Conservation (phyloP, 2,888 invertebrate genomes). For the Leucophenga maculata region DNA sequence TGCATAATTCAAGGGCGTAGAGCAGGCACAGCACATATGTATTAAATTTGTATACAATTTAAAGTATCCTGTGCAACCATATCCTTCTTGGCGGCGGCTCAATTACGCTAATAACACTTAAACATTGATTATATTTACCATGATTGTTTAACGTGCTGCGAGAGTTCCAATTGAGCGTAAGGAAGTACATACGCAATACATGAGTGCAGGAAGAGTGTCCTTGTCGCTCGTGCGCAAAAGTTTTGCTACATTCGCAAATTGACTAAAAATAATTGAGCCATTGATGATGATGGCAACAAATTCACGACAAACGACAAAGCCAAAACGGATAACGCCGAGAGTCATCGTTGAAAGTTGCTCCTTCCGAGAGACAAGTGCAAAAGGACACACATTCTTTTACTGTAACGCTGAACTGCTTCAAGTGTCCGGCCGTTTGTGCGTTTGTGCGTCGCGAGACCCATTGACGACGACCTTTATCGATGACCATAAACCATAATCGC, state of each 20-base stretch:
- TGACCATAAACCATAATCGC: constrained; percentile 69
- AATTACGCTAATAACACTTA: constrained; percentile 62
- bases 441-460: constrained; percentile 57
- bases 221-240: constrained; percentile 39
- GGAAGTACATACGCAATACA: constrained; percentile 15
- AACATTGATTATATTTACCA: constrained; percentile 13
- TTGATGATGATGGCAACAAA: constrained; percentile 57
- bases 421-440: constrained; percentile 14
- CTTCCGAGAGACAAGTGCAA: constrained; percentile 38
- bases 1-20: constrained; percentile 3
- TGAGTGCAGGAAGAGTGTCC: background rate
- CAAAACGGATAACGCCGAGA: constrained; percentile 42
- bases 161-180: constrained; percentile 33
- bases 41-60: background rate
- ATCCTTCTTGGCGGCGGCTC: constrained; percentile 42
- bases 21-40: background rate
- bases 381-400: constrained; percentile 1
- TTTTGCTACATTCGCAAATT: constrained; percentile 67
- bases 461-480: constrained; percentile 69
- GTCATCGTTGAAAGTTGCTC: constrained; percentile 49
- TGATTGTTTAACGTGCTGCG: background rate
- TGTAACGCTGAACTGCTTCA: background rate
- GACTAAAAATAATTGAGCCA: constrained; percentile 69
- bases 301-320: constrained; percentile 46
- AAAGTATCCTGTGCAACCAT: background rate